Evolutionary conservation across 2,113 vertebrate genomes (phyloP).

Genomic region (Pleuronectes platessa): DNA sequence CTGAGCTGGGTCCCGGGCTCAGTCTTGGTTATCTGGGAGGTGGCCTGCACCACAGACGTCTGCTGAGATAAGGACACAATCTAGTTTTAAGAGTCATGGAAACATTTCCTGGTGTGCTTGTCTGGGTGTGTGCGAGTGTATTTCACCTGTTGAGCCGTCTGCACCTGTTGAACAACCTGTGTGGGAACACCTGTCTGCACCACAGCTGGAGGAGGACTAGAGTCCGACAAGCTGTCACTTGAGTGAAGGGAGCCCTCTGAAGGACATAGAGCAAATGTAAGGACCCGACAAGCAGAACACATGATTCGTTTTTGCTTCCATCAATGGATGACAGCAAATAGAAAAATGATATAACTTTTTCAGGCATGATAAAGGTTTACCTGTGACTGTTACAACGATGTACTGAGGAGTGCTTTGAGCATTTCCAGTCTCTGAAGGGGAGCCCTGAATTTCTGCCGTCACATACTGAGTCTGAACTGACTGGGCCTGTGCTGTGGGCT

Average conservation of each 20-base stretch:
- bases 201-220: constrained; percentile 87
- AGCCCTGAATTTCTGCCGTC: constrained; percentile 84
- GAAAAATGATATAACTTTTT: not conserved
- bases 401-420: constrained; percentile 88
- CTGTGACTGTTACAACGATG: constrained; percentile 93
- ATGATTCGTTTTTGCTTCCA: not conserved
- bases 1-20: constrained; percentile 87
- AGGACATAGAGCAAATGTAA: constrained; percentile 27
- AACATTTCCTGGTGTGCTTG: not conserved
- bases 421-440: constrained; percentile 80
- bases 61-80: constrained; percentile 64
- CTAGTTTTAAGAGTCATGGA: constrained; percentile 5
- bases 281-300: not conserved
- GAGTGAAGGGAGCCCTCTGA: constrained; percentile 91
- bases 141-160: constrained; percentile 89
- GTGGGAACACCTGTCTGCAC: constrained; percentile 91
- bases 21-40: constrained; percentile 87
- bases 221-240: constrained; percentile 89
- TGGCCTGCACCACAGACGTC: constrained; percentile 91
- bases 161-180: constrained; percentile 93
- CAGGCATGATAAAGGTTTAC: constrained; percentile 63
- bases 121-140: not conserved
- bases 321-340: not conserved
- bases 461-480: constrained; percentile 83
- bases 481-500: constrained; percentile 72